phyloP scores from a whole-genome alignment of 1,140 invertebrate genomes.

The Heliconius melpomene region DNA sequence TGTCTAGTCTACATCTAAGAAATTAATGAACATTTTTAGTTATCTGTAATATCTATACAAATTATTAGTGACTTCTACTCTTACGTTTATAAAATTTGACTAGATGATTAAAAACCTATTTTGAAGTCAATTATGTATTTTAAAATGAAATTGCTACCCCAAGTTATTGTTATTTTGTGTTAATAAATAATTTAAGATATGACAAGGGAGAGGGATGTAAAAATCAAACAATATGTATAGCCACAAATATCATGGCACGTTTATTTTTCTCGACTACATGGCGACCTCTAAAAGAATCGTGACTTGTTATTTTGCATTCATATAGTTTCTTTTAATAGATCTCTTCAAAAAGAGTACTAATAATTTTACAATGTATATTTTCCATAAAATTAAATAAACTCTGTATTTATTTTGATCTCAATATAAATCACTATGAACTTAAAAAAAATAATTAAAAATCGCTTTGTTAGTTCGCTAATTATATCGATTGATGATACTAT shows the following conservation, averaged over 20 bases:
- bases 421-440: slow-evolving; percentile 81
- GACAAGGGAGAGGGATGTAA: neutral
- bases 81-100: too few species aligned
- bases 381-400: slow-evolving; percentile 82
- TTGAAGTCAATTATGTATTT: too few species aligned
- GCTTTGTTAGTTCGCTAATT: slow-evolving; percentile 81
- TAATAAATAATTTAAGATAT: too few species aligned
- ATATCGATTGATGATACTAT: slow-evolving; percentile 80
- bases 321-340: slow-evolving; percentile 76
- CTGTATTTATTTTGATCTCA: slow-evolving; percentile 80
- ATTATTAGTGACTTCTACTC: too few species aligned
- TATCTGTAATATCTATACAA: too few species aligned
- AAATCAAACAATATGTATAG: slow-evolving; percentile 68
- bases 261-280: slow-evolving; percentile 83
- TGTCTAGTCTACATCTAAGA: too few species aligned
- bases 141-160: too few species aligned
- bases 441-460: slow-evolving; percentile 73
- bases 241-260: slow-evolving; percentile 82
- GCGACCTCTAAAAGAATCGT: slow-evolving; percentile 82
- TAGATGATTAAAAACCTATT: too few species aligned
- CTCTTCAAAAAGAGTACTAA: slow-evolving; percentile 74
- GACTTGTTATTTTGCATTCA: slow-evolving; percentile 80
- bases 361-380: slow-evolving; percentile 79
- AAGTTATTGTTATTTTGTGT: too few species aligned
- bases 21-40: too few species aligned